Base-by-base conservation (phyloP, 1,140 invertebrate species). In the Lucilia cuprina region DNA sequence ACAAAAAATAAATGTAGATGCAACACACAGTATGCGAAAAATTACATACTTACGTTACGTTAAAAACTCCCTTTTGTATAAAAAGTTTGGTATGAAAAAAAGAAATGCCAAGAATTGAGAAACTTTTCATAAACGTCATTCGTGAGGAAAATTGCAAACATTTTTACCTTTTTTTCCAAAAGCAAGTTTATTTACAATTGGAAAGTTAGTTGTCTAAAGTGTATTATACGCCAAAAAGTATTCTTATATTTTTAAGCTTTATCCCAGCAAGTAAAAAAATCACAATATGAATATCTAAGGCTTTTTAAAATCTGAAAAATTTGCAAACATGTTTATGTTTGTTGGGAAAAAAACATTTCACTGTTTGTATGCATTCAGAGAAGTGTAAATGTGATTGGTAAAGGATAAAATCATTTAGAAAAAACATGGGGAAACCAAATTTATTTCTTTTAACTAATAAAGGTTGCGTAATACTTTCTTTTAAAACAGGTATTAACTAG, bases 321-420 rank as follows among this genome's bases (percentile, higher is more conserved):
- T n/a, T n/a, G n/a, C n/a, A n/a, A n/a, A n/a, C n/a, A n/a, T n/a
- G n/a, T n/a, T n/a, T n/a, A n/a, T n/a, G n/a, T n/a, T n/a, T n/a
- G n/a, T n/a, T n/a, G n/a, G n/a, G n/a, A n/a, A n/a, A n/a, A n/a
- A n/a, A n/a, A n/a, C n/a, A n/a, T n/a, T n/a, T n/a, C n/a, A n/a
- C n/a, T n/a, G n/a, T n/a, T n/a, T n/a, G n/a, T n/a, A n/a, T n/a
- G n/a, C n/a, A n/a, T n/a, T 7, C 10, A 41, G 41, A 41, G 10
- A 8, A 41, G 41, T 41, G 75, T n/a, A 49, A 80, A 80, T 19
- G 77, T 80, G 77, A 80, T 80, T 80, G 77, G 41, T 49, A 50
- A 50, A 49, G 77, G 41, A 80, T 80, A 80, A 78, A 41, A 19
- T 47, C 75, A 35, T 5, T 47, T 41, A 78, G 14, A 78, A 3